Evolutionary conservation across 2,888 invertebrate genomes (phyloP).

Genomic region (Eudemis profundana): DNA sequence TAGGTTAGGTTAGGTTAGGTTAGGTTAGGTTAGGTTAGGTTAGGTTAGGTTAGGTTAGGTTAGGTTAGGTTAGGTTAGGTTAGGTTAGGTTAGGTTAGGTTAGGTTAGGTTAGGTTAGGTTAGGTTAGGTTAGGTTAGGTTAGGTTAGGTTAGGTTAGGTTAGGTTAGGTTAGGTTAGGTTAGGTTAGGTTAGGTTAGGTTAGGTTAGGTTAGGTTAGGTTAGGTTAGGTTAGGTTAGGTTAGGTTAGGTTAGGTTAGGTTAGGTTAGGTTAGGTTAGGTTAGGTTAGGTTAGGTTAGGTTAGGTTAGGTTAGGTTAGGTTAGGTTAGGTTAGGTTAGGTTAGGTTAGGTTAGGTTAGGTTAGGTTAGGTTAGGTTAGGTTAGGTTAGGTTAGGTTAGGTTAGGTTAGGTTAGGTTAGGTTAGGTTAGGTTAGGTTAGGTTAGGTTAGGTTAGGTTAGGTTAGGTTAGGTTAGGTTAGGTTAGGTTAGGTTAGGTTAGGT

Average conservation of each 20-base stretch:
- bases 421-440: conserved; percentile 7
- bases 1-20: conserved; percentile 45
- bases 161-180: conserved; percentile 32
- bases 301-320: conserved; percentile 7
- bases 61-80: conserved; percentile 46
- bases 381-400: conserved; percentile 7
- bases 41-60: conserved; percentile 46
- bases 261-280: conserved; percentile 39
- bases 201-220: conserved; percentile 35
- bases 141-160: conserved; percentile 43
- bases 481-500: conserved; percentile 7
- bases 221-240: conserved; percentile 36
- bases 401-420: conserved; percentile 7
- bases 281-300: conserved; percentile 37
- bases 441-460: conserved; percentile 7
- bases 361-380: conserved; percentile 7
- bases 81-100: conserved; percentile 46
- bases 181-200: conserved; percentile 24
- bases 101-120: conserved; percentile 46
- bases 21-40: conserved; percentile 46
- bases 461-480: conserved; percentile 7
- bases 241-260: conserved; percentile 37
- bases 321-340: conserved; percentile 7
- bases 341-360: conserved; percentile 7
- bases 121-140: conserved; percentile 43